Conservation (phyloP, 1,140 invertebrate species). For the Plodia interpunctella region DNA sequence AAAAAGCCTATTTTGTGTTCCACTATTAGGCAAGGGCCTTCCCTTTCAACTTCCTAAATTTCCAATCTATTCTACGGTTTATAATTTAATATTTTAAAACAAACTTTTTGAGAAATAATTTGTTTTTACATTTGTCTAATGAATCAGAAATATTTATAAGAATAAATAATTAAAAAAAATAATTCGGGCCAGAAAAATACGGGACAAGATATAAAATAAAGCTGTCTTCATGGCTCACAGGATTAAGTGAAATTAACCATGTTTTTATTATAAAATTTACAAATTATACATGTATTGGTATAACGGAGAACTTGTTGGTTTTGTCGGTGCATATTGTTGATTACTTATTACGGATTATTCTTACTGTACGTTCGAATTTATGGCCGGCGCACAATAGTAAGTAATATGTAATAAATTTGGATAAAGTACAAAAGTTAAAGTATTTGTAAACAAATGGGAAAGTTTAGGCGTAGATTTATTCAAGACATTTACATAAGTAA, state of each 20-base stretch:
- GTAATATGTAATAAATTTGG: constrained; percentile 15
- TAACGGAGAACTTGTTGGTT: constrained; percentile 22
- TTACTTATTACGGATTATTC: constrained; percentile 6
- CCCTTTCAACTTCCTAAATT: no score
- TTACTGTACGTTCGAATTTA: neutral
- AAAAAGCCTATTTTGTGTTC: no score
- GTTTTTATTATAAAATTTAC: constrained; percentile 34
- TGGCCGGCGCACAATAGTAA: constrained; percentile 10
- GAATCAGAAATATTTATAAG: no score
- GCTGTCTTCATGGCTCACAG: constrained; percentile 27
- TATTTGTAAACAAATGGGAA: neutral
- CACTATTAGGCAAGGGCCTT: no score
- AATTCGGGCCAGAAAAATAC: neutral
- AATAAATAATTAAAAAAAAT: neutral
- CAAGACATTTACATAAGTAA: neutral
- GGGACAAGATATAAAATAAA: neutral
- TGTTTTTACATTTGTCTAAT: no score
- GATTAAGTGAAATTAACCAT: constrained; percentile 53
- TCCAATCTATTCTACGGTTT: no score
- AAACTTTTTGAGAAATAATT: no score
- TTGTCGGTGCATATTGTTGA: constrained; percentile 21
- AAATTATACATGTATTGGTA: constrained; percentile 40
- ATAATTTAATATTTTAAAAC: no score
- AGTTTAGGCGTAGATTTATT: neutral
- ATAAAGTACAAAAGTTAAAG: neutral